Base-by-base conservation (phyloP, 2,113 vertebrate genomes). In the Chitala chitala region DNA sequence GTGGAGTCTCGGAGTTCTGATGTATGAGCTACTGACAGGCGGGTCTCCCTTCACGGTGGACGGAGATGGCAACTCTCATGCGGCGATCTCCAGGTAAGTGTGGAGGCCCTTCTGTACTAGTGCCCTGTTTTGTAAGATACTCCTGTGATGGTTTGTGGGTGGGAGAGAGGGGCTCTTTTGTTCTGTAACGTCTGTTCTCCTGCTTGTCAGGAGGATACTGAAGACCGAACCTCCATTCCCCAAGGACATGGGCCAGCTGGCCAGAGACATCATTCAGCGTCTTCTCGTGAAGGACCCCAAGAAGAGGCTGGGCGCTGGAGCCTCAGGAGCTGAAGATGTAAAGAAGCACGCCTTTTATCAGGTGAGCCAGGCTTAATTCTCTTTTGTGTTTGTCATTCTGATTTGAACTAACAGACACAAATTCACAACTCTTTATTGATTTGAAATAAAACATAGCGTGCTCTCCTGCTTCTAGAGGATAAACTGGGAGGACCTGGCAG, bases 41-140 rank as follows among this genome's bases (percentile, higher is more conserved):
- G 96, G 96, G 1, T 99, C 97, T 6, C 97, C 97, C 69, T 99
- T 99, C 86, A 98, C 97, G 66, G 96, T 99, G 0, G 96, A 99
- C 40, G 97, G 96, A 76, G 91, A 98, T 76, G 94, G 95, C 85
- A 99, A 99, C 88, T 96, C 95, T 1, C 97, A 99, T 87, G 91
- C 95, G 59, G 96, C 98, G 79, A 98, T 99, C 78, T 96, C 96
- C 70, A 95, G 92, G 97, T 98, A 92, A 89, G 89, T 17, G 10
- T 17, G 59, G 29, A n/a, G 75, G 75, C 56, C 24, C 36, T 73
- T 56, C 46, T 3, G 3, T 51, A 26, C 26, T 2, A 36, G 24
- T 20, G 53, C 56, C 70, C 13, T 8, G n/a, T n/a, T 5, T 3
- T 31, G 33, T 36, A 12, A 46, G 22, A 15, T 2, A 5, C 13